Percentiles rank a stretch among this genome's conserved stretches.
Evolutionary conservation across 2,113 vertebrate species (phyloP).

Genomic region (Petaurus breviceps): DNA sequence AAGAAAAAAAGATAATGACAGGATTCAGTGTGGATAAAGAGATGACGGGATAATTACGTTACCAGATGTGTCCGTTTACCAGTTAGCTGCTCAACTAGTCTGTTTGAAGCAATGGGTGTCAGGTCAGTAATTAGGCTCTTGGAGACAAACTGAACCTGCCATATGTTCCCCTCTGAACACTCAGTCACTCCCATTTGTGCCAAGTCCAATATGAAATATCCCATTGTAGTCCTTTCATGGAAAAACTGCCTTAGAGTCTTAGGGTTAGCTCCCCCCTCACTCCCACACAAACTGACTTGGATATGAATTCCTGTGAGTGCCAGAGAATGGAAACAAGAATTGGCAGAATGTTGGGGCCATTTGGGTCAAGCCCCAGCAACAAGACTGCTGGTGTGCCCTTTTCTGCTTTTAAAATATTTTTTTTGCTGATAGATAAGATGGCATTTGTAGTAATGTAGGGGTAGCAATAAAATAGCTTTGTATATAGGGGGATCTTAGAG

Average conservation of each 20-base stretch:
- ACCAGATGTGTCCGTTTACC: slow-evolving; percentile 53
- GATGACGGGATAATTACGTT: slow-evolving; percentile 58
- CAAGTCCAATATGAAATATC: slow-evolving; percentile 65
- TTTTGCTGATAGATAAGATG: background rate
- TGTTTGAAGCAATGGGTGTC: slow-evolving; percentile 67
- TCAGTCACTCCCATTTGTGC: slow-evolving; percentile 55
- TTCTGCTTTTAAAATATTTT: background rate
- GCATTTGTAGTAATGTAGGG: background rate
- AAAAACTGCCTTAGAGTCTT: slow-evolving; percentile 60
- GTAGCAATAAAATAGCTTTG: no score
- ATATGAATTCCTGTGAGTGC: background rate
- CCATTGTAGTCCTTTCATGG: background rate
- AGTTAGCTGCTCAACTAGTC: slow-evolving; percentile 38
- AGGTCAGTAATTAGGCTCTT: slow-evolving; percentile 69
- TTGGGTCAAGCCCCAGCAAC: background rate
- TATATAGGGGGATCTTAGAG: background rate
- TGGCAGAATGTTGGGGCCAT: background rate
- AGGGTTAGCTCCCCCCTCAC: background rate
- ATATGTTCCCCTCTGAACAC: slow-evolving; percentile 49
- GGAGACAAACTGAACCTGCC: slow-evolving; percentile 71
- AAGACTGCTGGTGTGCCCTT: background rate
- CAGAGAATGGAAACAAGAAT: slow-evolving; percentile 21
- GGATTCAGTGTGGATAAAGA: slow-evolving; percentile 61
- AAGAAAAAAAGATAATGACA: slow-evolving; percentile 63
- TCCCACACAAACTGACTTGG: slow-evolving; percentile 52